Evolutionary conservation across 2,797 vertebrate species (phyloP), one percentile per base, ranked within the genome.

Genomic region (Sus cebifrons): DNA sequence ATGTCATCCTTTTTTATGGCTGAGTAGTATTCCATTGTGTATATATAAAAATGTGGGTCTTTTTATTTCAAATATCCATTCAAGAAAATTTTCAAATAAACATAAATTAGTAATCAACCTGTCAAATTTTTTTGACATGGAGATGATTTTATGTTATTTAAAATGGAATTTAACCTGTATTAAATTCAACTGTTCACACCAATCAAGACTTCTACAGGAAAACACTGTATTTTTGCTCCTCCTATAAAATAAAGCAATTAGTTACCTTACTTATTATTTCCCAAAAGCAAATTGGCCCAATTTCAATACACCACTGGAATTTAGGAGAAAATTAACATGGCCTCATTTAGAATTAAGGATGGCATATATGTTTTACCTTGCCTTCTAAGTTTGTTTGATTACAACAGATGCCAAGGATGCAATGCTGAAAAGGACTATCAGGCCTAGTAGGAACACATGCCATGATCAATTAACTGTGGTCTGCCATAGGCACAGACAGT

Each of bases 181-280:
- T 93, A 88, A 92, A 92, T 73, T 89, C 68, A 93, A 27, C 17
- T 85, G 15, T 91, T 58, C 32, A 86, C 5, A 88, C 10, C 25
- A 91, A 68, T 78, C 25, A 79, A 86, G 82, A 87, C 32, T 17
- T 67, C 90, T 40, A 54, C 0, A 90, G 79, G 87, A 94, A 95
- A 94, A 95, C 18, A 77, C 5, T 77, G 6, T 2, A 20, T 56
- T 21, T 75, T 62, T 86, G 1, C 75, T 95, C 23, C 84, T 84
- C 36, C 49, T 86, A 36, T 62, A 87, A 83, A 91, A 78, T 29
- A 81, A 60, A 81, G 25, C 32, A 83, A 83, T 75, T 32, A 56
- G 49, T 83, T 87, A 78, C 60, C 18, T 88, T 71, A 64, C 78
- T 68, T 93, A 60, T 89, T 88, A 87, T 89, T 92, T 94, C 18